Base-by-base conservation (phyloP, 2,797 vertebrate species). In the Enteromius argenteus region DNA sequence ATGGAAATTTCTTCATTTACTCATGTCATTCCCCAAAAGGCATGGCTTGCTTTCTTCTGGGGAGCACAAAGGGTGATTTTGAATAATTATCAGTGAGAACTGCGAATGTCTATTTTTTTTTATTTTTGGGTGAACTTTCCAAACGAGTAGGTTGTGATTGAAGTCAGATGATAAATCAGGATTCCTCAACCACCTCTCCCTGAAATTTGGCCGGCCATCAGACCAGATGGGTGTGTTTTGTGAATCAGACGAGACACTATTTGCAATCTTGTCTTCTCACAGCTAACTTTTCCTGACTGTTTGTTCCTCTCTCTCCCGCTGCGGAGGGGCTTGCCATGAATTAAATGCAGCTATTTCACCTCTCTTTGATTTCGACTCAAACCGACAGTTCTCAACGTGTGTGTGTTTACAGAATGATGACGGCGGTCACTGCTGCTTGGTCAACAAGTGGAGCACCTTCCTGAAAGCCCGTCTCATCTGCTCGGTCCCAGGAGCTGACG, bases 361-460 rank as follows among this genome's bases (percentile, higher is more conserved):
- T 89, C 91, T 88, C 87, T 90, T 91, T 92, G 86, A 90, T 90
- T 92, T 90, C 21, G 80, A 51, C 42, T 73, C 71, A 79, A 85
- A 80, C 71, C 60, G 64, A 81, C 23, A 62, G 81, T 23, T 77
- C n/a, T 60, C 11, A 27, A 60, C 56, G 35, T 71, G 58, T 76
- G 51, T 81, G 66, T 73, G 44, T 69, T 67, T 88, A 11, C 91
- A 98, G 98, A 99, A 99, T 0, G 98, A 99, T 0, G 98, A 99
- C 0, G 98, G 98, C 0, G 98, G 98, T 81, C 98, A 99, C 93
- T 99, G 98, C 93, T 99, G 98, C 87, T 94, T 99, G 82, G 98
- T 99, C 72, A 99, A 99, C 91, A 99, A 99, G 91, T 99, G 98
- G 98, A 99, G 98, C 94, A 98, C 98, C 2, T 99, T 99, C 93